Percentiles rank a stretch among this genome's conserved stretches.
Evolutionary conservation across 2,888 invertebrate genomes (phyloP).

Genomic region (Hemaris fuciformis): DNA sequence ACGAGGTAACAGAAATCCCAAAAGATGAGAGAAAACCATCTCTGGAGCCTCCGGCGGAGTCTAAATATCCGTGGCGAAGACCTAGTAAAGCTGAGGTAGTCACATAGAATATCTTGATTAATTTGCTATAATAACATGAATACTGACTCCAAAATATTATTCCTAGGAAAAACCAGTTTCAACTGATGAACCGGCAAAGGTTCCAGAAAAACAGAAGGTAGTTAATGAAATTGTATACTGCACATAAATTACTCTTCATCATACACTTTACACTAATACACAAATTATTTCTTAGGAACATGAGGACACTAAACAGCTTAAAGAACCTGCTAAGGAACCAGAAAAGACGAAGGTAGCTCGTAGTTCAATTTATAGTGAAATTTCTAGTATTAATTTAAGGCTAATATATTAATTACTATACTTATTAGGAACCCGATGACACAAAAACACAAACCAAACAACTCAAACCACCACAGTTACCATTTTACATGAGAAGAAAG

Average conservation of each 20-base stretch:
- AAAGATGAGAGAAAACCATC: conserved; percentile 17
- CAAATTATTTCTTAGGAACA: conserved; percentile 21
- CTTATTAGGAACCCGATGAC: conserved; percentile 44
- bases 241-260: not conserved
- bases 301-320: conserved; percentile 14
- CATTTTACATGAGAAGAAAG: conserved; percentile 48
- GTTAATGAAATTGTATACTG: not conserved
- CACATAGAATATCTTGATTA: not conserved
- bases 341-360: conserved; percentile 24
- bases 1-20: conserved; percentile 11
- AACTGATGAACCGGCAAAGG: conserved; percentile 14
- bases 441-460: conserved; percentile 34
- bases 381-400: not conserved
- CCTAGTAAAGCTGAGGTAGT: conserved; percentile 40
- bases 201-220: conserved; percentile 23
- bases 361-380: not conserved
- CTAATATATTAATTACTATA: conserved; percentile 18
- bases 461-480: conserved; percentile 38
- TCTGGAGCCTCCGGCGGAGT: conserved; percentile 23
- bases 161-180: conserved; percentile 21
- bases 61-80: conserved; percentile 28
- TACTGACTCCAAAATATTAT: not conserved
- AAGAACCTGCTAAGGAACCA: conserved; percentile 18
- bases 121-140: not conserved
- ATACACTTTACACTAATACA: not conserved